phyloP scores from a whole-genome alignment of 2,888 invertebrate species.

The Schizaphis graminum region DNA sequence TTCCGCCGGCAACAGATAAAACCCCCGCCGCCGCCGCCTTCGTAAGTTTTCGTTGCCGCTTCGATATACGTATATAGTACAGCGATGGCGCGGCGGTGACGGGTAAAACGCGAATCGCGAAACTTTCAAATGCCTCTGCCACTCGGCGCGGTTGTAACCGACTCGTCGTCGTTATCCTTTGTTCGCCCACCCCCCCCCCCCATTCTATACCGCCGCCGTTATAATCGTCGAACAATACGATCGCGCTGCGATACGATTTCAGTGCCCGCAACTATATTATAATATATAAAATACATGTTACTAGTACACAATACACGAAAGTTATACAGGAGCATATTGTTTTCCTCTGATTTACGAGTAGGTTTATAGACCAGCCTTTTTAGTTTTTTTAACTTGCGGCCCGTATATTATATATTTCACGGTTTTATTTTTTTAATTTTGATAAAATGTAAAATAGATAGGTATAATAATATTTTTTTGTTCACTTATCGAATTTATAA shows the following conservation, averaged over 20 bases:
- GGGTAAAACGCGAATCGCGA: not conserved
- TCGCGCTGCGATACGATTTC: not conserved
- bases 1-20: conserved; percentile 41
- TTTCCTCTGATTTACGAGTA: not conserved
- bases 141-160: not conserved
- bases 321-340: not conserved
- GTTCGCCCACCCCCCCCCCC: not conserved
- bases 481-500: too few relatives aligned
- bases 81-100: not conserved
- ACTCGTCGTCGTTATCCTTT: not conserved
- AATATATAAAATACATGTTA: not conserved
- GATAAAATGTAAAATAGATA: too few relatives aligned
- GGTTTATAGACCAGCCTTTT: too few relatives aligned
- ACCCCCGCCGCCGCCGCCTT: not conserved
- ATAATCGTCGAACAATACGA: not conserved
- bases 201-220: not conserved
- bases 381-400: too few relatives aligned
- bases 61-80: not conserved
- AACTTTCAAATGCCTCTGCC: not conserved
- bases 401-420: too few relatives aligned
- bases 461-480: too few relatives aligned
- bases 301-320: not conserved
- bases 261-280: not conserved
- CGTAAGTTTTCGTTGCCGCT: not conserved
- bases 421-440: too few relatives aligned